Percentiles rank a stretch among this genome's conserved stretches.
Conservation (phyloP, 2,113 vertebrate species). For the Okapia johnstoni region DNA sequence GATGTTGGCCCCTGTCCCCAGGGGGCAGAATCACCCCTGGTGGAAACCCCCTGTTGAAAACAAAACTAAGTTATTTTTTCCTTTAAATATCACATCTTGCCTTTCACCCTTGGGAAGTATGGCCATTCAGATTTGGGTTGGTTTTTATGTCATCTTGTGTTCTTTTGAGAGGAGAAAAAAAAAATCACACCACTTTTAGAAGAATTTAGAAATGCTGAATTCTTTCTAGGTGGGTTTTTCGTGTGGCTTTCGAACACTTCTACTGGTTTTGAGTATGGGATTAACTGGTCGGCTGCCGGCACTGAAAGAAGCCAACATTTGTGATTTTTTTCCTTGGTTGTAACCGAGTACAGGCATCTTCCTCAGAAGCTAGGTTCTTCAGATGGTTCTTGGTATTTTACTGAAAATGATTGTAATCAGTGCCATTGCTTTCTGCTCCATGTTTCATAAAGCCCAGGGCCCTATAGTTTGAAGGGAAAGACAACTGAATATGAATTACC, state of each 20-base stretch:
- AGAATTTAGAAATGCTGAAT: background rate
- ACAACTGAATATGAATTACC: background rate
- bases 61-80: background rate
- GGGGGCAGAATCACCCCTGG: background rate
- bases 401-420: background rate
- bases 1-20: background rate
- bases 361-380: background rate
- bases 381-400: background rate
- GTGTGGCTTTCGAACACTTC: background rate
- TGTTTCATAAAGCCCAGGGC: background rate
- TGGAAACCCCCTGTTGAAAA: background rate
- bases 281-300: background rate
- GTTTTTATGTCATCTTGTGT: background rate
- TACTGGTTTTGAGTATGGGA: background rate
- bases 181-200: background rate
- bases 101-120: background rate
- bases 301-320: background rate
- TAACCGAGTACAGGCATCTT: rapidly evolving
- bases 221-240: background rate
- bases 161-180: background rate
- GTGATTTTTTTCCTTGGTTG: background rate
- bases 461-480: background rate
- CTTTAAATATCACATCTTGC: background rate
- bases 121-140: background rate
- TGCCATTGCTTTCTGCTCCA: background rate